Base-by-base conservation (phyloP, 2,113 vertebrate genomes). In the Leiothrix lutea region DNA sequence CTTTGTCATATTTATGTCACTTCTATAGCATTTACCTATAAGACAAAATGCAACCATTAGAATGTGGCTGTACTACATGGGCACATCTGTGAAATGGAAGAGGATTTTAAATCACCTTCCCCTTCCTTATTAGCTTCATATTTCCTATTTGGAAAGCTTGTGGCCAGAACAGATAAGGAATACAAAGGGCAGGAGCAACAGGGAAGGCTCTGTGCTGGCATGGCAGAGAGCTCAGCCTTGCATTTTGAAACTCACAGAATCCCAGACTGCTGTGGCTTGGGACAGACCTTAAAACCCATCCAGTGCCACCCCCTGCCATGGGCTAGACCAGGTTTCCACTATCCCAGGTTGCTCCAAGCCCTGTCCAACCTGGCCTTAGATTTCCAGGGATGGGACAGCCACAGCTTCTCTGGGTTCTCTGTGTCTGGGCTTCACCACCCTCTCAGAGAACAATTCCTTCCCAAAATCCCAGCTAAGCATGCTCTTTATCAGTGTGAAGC, bases 1-100 rank as follows among this genome's bases (percentile, higher is more conserved):
- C 28, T 92, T 94, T 87, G 86, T 92, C 92, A 85, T 80, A 86
- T 83, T 96, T 94, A 56, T 69, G 54, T 87, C 82, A 89, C 25
- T 84, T 92, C 22, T 57, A 3, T 12, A 33, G 29, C 61, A 18
- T 86, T 88, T 90, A 51, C 71, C n/a, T 73, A 6, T 70, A 50
- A 92, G 81, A 70, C 36, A 86, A 88, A 96, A 77, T 57, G 50
- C 48, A 70, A 8, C 26, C 38, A 25, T 65, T 66, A 44, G 28
- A 38, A 28, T 14, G 53, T 50, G 62, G 25, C 62, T 72, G 42
- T 35, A 18, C 45, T 93, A 5, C 45, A 31, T 5, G 20, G 38
- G 61, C 50, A 54, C 22, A 48, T 8, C 40, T 60, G 31, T 36
- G 31, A 50, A 67, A 79, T 60, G 53, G 61, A 91, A 50, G 57